A percentile compares a stretch with the other conserved stretches of the same genome.
Conservation (phyloP, 2,113 vertebrate species). For the Rafetus swinhoei region DNA sequence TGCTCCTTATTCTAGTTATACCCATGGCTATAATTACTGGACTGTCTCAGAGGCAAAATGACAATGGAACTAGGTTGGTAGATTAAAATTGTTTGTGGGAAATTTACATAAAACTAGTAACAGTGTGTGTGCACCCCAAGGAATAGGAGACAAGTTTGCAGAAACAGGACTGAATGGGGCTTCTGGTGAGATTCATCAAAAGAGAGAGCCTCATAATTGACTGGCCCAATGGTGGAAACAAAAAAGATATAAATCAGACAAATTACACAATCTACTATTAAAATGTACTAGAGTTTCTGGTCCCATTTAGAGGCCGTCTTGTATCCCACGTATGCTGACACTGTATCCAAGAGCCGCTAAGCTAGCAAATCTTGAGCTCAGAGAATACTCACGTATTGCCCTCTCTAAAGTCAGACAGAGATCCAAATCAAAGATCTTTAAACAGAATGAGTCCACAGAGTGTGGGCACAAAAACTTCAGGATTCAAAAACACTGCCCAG, state of each 20-base stretch:
- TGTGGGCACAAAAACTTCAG: slow-evolving; percentile 28
- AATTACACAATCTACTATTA: background rate
- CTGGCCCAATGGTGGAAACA: background rate
- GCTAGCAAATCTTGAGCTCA: background rate
- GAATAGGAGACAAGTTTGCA: background rate
- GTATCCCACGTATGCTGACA: background rate
- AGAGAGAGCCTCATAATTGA: background rate
- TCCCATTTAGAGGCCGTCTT: background rate
- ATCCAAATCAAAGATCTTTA: background rate
- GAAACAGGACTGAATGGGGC: background rate
- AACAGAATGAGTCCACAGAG: slow-evolving; percentile 37
- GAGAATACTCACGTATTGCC: background rate
- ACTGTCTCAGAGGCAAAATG: background rate
- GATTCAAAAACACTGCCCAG: background rate
- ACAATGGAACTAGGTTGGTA: background rate
- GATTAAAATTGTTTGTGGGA: background rate
- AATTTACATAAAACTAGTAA: background rate
- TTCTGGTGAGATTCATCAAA: background rate
- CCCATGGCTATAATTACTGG: background rate
- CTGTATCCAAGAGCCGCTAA: background rate
- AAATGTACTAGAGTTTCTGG: background rate
- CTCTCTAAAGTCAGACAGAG: background rate
- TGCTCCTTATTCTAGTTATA: background rate
- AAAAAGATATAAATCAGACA: background rate
- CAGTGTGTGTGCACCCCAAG: background rate